These are phyloP conservation scores for Dynastes maya DNA, from an alignment of 2,888 invertebrate genomes.

Conservation along the genomic window DNA sequence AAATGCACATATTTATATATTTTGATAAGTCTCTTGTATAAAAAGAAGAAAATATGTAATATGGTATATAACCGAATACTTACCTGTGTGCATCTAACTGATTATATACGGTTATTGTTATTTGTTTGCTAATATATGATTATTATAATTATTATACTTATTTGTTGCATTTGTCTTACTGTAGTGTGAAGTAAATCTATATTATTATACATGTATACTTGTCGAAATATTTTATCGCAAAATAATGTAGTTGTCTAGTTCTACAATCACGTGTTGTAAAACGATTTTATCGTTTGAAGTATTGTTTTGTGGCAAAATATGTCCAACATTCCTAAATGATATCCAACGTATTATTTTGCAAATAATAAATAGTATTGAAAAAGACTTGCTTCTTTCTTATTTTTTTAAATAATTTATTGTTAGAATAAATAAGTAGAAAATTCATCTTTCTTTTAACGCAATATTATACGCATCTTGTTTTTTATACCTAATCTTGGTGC, in stretches of 20 bases:
- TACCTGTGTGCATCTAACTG: background rate
- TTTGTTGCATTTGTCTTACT: background rate
- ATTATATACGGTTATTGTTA: background rate
- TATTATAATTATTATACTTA: constrained; percentile 2
- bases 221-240: constrained; percentile 12
- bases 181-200: background rate
- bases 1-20: constrained; percentile 30
- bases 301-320: background rate
- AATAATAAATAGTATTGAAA: constrained; percentile 11
- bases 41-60: constrained; percentile 4
- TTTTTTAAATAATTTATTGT: background rate
- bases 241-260: background rate
- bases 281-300: background rate
- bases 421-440: too few species aligned
- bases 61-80: background rate
- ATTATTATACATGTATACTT: background rate
- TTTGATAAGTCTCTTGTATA: constrained; percentile 35
- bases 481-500: too few species aligned
- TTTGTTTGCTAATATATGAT: background rate
- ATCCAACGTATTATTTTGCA: constrained; percentile 5
- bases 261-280: too few species aligned
- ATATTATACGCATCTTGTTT: too few species aligned
- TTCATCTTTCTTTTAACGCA: too few species aligned
- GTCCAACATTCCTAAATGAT: background rate
- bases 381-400: background rate